Evolutionary conservation across 2,797 vertebrate genomes (phyloP), one percentile per base, ranked within the genome.

Genomic region (Sylvilagus floridanus): DNA sequence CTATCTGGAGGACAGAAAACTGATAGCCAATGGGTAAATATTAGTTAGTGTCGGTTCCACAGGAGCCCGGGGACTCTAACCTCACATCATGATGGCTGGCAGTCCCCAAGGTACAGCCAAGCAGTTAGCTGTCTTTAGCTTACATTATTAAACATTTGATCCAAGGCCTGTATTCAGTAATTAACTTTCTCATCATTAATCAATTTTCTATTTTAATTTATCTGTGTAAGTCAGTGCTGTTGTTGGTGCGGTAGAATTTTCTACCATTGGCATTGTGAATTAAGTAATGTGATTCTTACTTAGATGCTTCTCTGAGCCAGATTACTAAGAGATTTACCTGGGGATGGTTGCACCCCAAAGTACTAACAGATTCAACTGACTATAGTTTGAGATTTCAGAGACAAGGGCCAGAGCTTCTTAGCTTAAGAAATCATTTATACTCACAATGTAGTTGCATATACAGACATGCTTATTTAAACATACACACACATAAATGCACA

Each of bases 401-500:
- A 32, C 37, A 17, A 76, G 28, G 12, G 22, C 22, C 10, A 26
- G 22, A 66, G 47, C 32, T 32, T 65, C 10, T 19, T 63, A 5
- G 2, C 2, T 57, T 73, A n/a, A 57, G 14, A 13, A 83, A 47
- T 47, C 42, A 47, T 47, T 47, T 57, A 21, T 21, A 57, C 54
- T 57, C 54, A 57, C 54, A 16, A 21, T 17, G 19, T 57, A 57
- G 54, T 11, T 57, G 54, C 19, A 57, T 21, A 57, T 57, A 57
- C 54, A 71, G 65, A 72, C 19, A 22, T 5, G 28, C 2, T 24
- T 35, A 57, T 10, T 1, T 28, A 11, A 6, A 8, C 26, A 26
- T 2, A 24, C 12, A 7, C 1, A 6, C 7, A 2, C 0, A 0
- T 5, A 66, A 30, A 26, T 17, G 12, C 5, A 28, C 21, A 54